phyloP scores from a whole-genome alignment of 2,888 invertebrate genomes.

The Mimachlamys varia region DNA sequence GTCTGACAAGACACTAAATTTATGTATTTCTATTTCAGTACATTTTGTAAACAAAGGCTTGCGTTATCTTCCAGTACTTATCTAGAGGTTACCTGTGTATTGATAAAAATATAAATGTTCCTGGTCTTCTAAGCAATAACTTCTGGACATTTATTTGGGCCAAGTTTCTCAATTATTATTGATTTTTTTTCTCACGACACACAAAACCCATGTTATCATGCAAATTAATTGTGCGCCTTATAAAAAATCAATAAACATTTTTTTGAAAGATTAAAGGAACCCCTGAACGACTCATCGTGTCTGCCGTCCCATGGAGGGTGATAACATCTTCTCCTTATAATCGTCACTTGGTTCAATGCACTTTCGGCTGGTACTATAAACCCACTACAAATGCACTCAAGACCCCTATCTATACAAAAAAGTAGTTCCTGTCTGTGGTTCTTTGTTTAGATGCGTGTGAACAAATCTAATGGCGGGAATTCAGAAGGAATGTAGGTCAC shows the following conservation, averaged over 20 bases:
- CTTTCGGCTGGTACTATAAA: background rate
- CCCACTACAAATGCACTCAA: slow-evolving; percentile 3
- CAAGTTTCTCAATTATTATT: background rate
- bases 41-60: no score
- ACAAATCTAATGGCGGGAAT: slow-evolving; percentile 31
- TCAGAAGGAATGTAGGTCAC: background rate
- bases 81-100: background rate
- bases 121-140: background rate
- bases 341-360: background rate
- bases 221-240: slow-evolving; percentile 11
- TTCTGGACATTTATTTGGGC: background rate
- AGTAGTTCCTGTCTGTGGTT: slow-evolving; percentile 32
- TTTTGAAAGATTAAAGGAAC: background rate
- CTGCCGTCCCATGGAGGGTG: background rate
- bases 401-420: background rate
- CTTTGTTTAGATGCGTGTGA: slow-evolving; percentile 25
- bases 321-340: background rate
- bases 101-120: background rate
- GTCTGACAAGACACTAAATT: no score
- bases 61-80: no score
- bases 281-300: background rate
- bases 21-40: no score
- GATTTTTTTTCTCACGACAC: slow-evolving; percentile 31
- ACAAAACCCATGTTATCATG: background rate
- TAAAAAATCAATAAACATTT: background rate